phyloP scores from a whole-genome alignment of 2,113 vertebrate species.

The Campylorhamphus procurvoides region DNA sequence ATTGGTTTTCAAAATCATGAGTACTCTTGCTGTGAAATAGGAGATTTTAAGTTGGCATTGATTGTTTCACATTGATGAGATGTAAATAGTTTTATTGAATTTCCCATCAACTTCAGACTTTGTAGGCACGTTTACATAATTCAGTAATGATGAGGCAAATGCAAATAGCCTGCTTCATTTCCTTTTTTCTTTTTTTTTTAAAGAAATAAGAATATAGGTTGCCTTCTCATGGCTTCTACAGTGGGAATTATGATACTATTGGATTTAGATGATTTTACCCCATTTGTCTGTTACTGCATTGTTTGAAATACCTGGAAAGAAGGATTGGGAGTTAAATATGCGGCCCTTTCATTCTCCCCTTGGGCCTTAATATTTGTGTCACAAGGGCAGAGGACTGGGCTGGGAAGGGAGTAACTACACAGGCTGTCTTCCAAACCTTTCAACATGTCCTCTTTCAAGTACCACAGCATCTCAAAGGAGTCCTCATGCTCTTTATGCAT shows the following conservation, averaged over 20 bases:
- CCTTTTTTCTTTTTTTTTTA: background rate
- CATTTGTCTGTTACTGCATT: background rate
- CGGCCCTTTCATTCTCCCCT: background rate
- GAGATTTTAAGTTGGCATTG: background rate
- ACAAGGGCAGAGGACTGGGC: background rate
- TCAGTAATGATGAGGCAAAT: background rate
- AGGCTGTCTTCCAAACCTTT: background rate
- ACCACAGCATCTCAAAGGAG: background rate
- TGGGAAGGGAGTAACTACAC: background rate
- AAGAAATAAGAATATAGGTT: background rate
- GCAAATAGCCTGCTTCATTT: background rate
- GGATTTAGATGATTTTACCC: background rate
- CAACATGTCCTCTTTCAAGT: background rate
- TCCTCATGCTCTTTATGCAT: background rate
- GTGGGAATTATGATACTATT: background rate
- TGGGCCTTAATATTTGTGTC: background rate
- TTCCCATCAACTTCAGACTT: background rate
- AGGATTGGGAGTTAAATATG: background rate
- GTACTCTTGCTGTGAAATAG: background rate
- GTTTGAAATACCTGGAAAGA: background rate
- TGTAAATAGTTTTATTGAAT: background rate
- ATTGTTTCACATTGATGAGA: background rate
- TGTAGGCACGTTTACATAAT: accelerated
- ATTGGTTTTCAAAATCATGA: background rate
- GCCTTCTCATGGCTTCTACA: background rate